A percentile compares a stretch with the other conserved stretches of the same genome.
Evolutionary conservation across 2,888 invertebrate species (phyloP).

Genomic region (Cheilosia scutellata): DNA sequence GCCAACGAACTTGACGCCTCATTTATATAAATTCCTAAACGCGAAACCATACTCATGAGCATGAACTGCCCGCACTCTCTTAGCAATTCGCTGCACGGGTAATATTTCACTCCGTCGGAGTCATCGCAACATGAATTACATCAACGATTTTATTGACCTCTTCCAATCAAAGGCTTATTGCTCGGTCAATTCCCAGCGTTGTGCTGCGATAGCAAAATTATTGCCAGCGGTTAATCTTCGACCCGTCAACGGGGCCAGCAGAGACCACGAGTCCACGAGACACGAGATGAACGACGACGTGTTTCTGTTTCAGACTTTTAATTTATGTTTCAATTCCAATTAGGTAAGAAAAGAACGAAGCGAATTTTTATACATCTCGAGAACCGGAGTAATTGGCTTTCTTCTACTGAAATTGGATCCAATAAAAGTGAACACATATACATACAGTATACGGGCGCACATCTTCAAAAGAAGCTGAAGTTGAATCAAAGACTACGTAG

Average conservation of each 20-base stretch:
- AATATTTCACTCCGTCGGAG: slow-evolving; percentile 35
- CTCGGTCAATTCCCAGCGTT: slow-evolving; percentile 41
- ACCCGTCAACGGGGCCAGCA: slow-evolving; percentile 74
- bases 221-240: slow-evolving; percentile 83
- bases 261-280: slow-evolving; percentile 64
- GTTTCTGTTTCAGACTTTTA: slow-evolving; percentile 81
- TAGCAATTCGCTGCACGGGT: slow-evolving; percentile 32
- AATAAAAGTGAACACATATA: slow-evolving; percentile 62
- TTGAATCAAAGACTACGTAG: slow-evolving; percentile 59
- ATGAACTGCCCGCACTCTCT: slow-evolving; percentile 17
- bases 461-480: slow-evolving; percentile 40
- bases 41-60: slow-evolving; percentile 38
- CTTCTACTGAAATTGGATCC: slow-evolving; percentile 73
- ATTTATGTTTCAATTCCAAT: slow-evolving; percentile 84
- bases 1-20: slow-evolving; percentile 54
- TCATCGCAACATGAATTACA: slow-evolving; percentile 64
- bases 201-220: slow-evolving; percentile 78
- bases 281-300: slow-evolving; percentile 73
- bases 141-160: slow-evolving; percentile 70
- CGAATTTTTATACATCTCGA: slow-evolving; percentile 66
- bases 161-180: slow-evolving; percentile 72
- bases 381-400: slow-evolving; percentile 70
- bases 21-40: slow-evolving; percentile 62
- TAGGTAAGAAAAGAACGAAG: slow-evolving; percentile 79
- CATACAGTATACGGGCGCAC: neutral